Evolutionary conservation across 2,113 vertebrate genomes (phyloP).

Genomic region (Strigops habroptila): DNA sequence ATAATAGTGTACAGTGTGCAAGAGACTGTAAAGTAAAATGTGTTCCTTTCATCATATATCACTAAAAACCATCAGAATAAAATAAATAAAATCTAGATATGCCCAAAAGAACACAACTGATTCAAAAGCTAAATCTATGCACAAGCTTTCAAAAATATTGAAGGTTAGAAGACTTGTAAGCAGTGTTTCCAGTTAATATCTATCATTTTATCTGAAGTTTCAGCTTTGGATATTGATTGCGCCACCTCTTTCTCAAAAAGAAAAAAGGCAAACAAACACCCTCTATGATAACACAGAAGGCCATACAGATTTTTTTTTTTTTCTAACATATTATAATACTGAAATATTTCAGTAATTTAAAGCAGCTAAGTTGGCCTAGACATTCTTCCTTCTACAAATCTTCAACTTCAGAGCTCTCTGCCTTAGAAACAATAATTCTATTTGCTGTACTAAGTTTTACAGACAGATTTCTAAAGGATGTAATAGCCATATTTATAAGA

Average conservation of each 20-base stretch:
- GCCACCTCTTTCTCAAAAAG: not conserved
- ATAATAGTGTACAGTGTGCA: not conserved
- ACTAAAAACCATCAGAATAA: not conserved
- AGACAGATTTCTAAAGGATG: not conserved
- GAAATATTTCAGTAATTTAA: not conserved
- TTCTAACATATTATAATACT: not conserved
- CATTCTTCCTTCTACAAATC: not conserved
- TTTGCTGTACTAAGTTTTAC: not conserved
- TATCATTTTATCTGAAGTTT: not conserved
- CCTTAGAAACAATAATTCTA: not conserved
- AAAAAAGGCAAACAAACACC: not conserved
- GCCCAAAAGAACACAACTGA: not conserved
- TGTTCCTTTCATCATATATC: not conserved
- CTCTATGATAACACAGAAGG: not conserved
- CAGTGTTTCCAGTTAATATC: not conserved
- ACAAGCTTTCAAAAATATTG: not conserved
- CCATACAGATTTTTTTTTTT: not conserved
- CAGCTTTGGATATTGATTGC: not conserved
- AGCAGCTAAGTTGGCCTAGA: not conserved
- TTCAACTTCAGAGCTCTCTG: not conserved
- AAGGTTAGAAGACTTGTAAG: not conserved
- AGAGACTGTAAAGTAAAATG: not conserved
- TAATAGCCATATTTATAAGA: not conserved
- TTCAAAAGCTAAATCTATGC: not conserved
- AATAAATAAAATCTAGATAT: not conserved